phyloP scores from a whole-genome alignment of 2,113 vertebrate species.

The Dromaius novaehollandiae region DNA sequence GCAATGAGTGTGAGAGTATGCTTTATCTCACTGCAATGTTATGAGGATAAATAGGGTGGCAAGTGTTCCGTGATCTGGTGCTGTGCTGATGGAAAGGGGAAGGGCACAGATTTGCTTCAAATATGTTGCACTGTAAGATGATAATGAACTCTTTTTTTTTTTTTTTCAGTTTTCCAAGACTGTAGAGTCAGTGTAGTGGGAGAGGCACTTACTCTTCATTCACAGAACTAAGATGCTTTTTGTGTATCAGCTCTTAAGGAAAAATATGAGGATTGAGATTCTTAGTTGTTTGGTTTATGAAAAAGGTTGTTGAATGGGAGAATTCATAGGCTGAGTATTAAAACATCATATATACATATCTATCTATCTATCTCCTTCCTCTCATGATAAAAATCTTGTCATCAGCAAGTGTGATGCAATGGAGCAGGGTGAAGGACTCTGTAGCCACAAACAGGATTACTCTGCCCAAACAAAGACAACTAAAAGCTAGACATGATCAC shows the following conservation, averaged over 20 bases:
- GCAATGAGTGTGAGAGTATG: not conserved
- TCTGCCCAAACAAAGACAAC: not conserved
- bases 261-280: not conserved
- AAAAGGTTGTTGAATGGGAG: constrained; percentile 2
- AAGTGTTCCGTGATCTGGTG: not conserved
- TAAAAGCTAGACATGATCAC: not conserved
- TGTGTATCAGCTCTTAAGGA: not conserved
- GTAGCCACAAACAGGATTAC: not conserved
- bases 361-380: not conserved
- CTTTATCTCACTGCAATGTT: not conserved
- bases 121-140: not conserved
- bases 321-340: not conserved
- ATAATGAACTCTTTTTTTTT: not conserved
- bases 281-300: not conserved
- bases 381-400: not conserved
- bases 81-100: not conserved
- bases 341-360: not conserved
- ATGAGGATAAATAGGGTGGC: not conserved
- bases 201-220: not conserved
- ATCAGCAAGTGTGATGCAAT: not conserved
- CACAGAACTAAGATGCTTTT: not conserved
- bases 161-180: not conserved
- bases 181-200: not conserved
- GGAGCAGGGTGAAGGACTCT: not conserved
- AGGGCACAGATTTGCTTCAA: not conserved